Percentiles rank a stretch among this genome's conserved stretches.
Evolutionary conservation across 2,888 invertebrate species (phyloP).

Genomic region (Criorhina ranunculi): DNA sequence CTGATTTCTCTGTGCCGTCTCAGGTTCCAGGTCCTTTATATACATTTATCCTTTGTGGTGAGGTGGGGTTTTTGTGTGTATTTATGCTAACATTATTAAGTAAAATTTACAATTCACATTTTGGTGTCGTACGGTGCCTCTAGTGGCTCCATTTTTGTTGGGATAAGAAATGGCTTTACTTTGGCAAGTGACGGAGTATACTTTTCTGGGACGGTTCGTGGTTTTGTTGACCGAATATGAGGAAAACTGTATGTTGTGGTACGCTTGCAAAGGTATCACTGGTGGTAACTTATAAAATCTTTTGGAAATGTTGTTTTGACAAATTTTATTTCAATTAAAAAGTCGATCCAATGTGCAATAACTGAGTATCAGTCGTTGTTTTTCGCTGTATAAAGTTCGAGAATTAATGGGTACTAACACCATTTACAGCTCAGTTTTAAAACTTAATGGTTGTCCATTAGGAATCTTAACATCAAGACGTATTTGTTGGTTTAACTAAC

Average conservation of each 20-base stretch:
- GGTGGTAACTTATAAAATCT: no score
- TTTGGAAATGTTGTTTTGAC: no score
- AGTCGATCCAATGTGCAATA: neutral
- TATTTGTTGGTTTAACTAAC: neutral
- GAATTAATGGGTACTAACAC: neutral
- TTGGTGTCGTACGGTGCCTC: constrained; percentile 16
- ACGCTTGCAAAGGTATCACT: no score
- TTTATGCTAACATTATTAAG: constrained; percentile 61
- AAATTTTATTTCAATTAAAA: constrained; percentile 1
- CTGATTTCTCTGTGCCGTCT: constrained; percentile 20
- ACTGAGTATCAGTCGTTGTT: neutral
- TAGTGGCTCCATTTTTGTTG: constrained; percentile 9
- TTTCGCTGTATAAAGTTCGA: neutral
- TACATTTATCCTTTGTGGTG: constrained; percentile 28
- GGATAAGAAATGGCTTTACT: neutral
- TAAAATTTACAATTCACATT: constrained; percentile 68
- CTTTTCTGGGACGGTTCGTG: neutral
- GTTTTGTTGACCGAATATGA: neutral
- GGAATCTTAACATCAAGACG: neutral
- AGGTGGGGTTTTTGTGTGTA: constrained; percentile 21
- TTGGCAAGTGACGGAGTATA: constrained; percentile 5
- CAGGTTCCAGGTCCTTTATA: constrained; percentile 30
- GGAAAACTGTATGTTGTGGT: no score
- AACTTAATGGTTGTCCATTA: neutral
- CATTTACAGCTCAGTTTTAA: no score